A percentile compares a stretch with the other conserved stretches of the same genome.
Evolutionary conservation across 1,140 invertebrate genomes (phyloP).

Genomic region (Trichonephila clavipes): DNA sequence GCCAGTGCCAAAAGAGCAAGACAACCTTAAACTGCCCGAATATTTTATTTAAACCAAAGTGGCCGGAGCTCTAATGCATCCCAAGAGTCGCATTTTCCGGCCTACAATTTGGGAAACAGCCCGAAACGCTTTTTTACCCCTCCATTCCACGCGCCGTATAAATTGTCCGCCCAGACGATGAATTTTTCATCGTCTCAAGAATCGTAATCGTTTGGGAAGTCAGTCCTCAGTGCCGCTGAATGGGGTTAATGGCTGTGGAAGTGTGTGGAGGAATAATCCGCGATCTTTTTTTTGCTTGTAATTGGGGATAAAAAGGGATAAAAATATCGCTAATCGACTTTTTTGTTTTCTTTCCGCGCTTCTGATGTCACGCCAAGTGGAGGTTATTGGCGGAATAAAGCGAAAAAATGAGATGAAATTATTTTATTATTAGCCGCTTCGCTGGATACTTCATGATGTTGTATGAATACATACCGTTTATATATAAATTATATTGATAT

Average conservation of each 20-base stretch:
- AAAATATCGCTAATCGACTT: too few species aligned
- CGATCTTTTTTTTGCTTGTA: background rate
- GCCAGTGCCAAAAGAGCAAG: background rate
- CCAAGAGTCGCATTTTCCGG: background rate
- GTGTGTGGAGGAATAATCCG: background rate
- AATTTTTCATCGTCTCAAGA: background rate
- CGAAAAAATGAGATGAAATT: too few species aligned
- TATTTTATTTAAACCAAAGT: slow-evolving; percentile 9
- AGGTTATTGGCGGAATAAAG: too few species aligned
- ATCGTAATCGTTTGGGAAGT: background rate
- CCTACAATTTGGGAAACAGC: background rate
- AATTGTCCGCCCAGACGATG: background rate
- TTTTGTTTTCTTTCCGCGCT: too few species aligned
- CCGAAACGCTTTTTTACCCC: background rate
- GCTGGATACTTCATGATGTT: too few species aligned
- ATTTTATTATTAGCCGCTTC: too few species aligned
- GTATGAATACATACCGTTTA: too few species aligned
- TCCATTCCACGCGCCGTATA: background rate
- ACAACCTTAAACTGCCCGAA: background rate
- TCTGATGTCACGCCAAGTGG: too few species aligned
- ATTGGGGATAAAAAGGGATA: background rate
- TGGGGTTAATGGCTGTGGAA: background rate
- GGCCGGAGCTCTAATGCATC: background rate
- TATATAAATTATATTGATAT: too few species aligned
- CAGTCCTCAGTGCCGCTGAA: background rate